A percentile compares a stretch with the other conserved stretches of the same genome.
Evolutionary conservation across 2,797 vertebrate genomes (phyloP).

Genomic region (Ctenopoma multispine): DNA sequence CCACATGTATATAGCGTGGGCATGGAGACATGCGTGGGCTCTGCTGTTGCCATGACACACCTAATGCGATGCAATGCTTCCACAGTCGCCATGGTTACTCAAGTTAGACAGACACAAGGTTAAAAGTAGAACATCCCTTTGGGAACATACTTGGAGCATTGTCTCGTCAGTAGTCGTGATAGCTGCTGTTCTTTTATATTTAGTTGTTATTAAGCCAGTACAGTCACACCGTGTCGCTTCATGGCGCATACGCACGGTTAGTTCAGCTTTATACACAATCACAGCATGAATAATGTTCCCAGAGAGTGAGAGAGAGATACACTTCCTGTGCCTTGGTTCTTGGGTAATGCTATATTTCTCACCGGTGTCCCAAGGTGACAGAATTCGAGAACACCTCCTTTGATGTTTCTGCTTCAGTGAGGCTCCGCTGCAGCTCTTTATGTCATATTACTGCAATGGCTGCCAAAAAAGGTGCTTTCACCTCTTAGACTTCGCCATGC

Average conservation of each 20-base stretch:
- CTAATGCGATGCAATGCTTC: slow-evolving; percentile 29
- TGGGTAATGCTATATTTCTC: slow-evolving; percentile 16
- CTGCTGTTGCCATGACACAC: slow-evolving; percentile 52
- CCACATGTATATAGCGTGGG: slow-evolving; percentile 2
- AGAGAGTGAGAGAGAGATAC: background rate
- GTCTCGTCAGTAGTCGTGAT: slow-evolving; percentile 6
- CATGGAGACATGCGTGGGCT: slow-evolving; percentile 31
- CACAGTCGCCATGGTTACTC: slow-evolving; percentile 45
- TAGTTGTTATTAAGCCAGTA: background rate
- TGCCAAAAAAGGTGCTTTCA: slow-evolving; percentile 51
- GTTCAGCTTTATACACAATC: slow-evolving; percentile 8
- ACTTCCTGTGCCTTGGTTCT: slow-evolving; percentile 1
- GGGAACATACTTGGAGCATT: slow-evolving; percentile 25
- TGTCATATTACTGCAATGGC: slow-evolving; percentile 50
- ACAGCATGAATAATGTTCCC: slow-evolving; percentile 10
- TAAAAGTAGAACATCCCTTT: slow-evolving; percentile 49
- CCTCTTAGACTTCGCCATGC: slow-evolving; percentile 35
- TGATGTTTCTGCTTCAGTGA: slow-evolving; percentile 54
- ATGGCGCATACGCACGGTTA: background rate
- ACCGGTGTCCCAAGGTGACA: slow-evolving; percentile 30
- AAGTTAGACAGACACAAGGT: slow-evolving; percentile 33
- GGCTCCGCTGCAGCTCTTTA: slow-evolving; percentile 46
- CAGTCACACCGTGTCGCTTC: slow-evolving; percentile 2
- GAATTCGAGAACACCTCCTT: slow-evolving; percentile 37
- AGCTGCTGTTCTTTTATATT: slow-evolving; percentile 9